Conservation (phyloP, 2,888 invertebrate genomes). For the Strigamia maritima region DNA sequence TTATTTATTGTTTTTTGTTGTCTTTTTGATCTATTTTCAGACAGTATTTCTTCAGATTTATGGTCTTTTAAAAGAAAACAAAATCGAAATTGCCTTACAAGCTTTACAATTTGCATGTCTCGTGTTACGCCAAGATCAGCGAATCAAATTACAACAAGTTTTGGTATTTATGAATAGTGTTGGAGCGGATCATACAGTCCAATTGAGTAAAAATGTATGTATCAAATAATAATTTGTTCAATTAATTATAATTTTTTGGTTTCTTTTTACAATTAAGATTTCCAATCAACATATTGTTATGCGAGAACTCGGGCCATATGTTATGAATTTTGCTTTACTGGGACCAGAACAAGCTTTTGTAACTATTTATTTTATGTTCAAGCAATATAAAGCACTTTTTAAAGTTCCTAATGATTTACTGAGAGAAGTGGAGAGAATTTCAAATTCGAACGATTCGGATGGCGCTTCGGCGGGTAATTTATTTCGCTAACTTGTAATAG, state of each 20-base stretch:
- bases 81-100: background rate
- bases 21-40: background rate
- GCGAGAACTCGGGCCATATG: constrained; percentile 1
- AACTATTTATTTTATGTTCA: constrained; percentile 28
- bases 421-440: constrained; percentile 1
- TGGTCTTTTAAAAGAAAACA: constrained; percentile 18
- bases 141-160: constrained; percentile 20
- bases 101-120: constrained; percentile 35
- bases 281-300: constrained; percentile 17
- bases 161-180: constrained; percentile 34
- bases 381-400: constrained; percentile 20
- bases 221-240: background rate
- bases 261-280: constrained; percentile 35
- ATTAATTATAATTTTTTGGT: background rate
- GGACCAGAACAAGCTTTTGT: constrained; percentile 12
- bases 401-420: constrained; percentile 16
- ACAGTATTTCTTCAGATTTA: constrained; percentile 22
- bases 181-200: background rate
- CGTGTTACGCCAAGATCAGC: constrained; percentile 4
- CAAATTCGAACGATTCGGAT: background rate
- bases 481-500: background rate
- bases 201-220: constrained; percentile 11
- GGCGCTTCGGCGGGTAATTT: background rate
- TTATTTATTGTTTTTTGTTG: background rate
- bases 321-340: constrained; percentile 14